Evolutionary conservation across 1,140 invertebrate genomes (phyloP), one percentile per base, ranked within the genome.

Genomic region (Drosophila hydei): DNA sequence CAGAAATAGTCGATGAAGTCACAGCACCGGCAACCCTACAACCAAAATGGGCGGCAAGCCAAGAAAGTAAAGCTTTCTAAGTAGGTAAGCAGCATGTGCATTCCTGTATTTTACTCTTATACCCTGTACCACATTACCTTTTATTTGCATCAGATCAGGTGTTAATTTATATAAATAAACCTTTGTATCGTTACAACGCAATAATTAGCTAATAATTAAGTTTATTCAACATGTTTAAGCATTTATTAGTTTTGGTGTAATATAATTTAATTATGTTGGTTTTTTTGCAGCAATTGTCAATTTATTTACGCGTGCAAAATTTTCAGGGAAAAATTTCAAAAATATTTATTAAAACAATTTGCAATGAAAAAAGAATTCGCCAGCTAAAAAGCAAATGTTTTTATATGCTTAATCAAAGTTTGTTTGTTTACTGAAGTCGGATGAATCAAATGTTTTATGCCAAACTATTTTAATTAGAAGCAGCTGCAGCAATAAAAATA

Each of bases 181-280:
- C n/a, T n/a, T n/a, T n/a, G n/a, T n/a, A n/a, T n/a, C n/a, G n/a
- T n/a, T n/a, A n/a, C n/a, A n/a, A n/a, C n/a, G 11, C n/a, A 21
- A 52, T 27, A 61, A 81, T 45, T 56, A 67, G 52, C 55, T 73
- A 69, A 62, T 81, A 64, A 72, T 69, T 73, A 80, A 69, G 62
- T 80, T 80, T 60, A 77, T 76, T 68, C 58, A 55, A 65, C 67
- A 75, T 75, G 72, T 68, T 76, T 51, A 47, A 65, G 54, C 63
- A 69, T 73, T 61, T 56, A 62, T 62, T 69, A 36, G 36, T 21
- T 33, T 69, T 50, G 40, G 38, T 69, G 54, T 51, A 65, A 79
- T 60, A 76, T 79, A 79, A 84, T 84, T 85, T 74, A 78, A 84
- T 87, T 84, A 79, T 84, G 80, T 84, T 85, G 72, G 80, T 79